Base-by-base conservation (phyloP, 2,113 vertebrate genomes). In the Syrrhaptes paradoxus region DNA sequence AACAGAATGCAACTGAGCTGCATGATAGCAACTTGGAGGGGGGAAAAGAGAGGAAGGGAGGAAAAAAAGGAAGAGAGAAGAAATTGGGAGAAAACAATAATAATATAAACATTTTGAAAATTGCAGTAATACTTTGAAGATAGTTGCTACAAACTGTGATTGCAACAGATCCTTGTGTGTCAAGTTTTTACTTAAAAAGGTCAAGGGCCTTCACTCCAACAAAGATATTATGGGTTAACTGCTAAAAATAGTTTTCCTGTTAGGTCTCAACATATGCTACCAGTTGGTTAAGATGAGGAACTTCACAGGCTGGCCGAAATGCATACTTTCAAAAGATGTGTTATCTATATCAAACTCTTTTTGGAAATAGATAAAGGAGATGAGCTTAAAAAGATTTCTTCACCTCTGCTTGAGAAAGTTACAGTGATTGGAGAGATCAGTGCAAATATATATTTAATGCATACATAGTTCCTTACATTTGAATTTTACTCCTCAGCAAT, bases 31-130 rank as follows among this genome's bases (percentile, higher is more conserved):
- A 43, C 65, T 52, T 41, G 10, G 8, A 61, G 19, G 4, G 26
- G 0, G 9, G 7, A 43, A 36, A 20, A 45, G 21, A 9, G 4
- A 10, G 26, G 26, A 63, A 22, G 20, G 4, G 3, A 5, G 10
- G 8, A 7, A 5, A 34, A 67, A 72, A 31, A 14, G 2, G 9
- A 28, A 24, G 4, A 2, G 9, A 24, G 4, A 34, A 68, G 14
- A 88, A 85, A 43, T 2, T 29, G 6, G 1, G 2, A 29, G 3
- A 41, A 80, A 84, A 11, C 2, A 59, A n/a, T 46, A 65, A 41
- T 13, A 74, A 9, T 41, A 41, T 41, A 41, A 41, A 13, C 1
- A 11, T 45, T 75, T 78, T 81, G 24, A 45, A 86, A 59, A 41
- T 24, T 18, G 4, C 13, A 87, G 25, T 51, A 85, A 48, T 57